phyloP scores from a whole-genome alignment of 2,797 vertebrate species.

The Sebastes nivosus region DNA sequence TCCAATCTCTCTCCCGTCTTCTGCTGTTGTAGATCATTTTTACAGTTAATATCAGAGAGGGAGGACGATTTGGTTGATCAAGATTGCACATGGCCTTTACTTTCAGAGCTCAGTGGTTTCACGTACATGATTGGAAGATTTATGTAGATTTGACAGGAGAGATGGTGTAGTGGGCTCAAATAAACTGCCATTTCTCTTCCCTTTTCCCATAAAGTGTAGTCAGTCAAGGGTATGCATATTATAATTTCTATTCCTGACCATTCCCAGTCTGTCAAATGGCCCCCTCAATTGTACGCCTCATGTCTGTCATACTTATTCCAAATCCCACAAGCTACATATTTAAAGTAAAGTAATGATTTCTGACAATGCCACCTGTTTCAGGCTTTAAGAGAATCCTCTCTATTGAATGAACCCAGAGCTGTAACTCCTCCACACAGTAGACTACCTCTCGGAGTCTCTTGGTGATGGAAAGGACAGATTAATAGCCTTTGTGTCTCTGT shows the following conservation, averaged over 20 bases:
- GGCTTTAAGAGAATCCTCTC: slow-evolving; percentile 22
- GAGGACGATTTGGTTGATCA: not conserved
- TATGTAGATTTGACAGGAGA: slow-evolving; percentile 5
- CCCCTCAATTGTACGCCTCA: not conserved
- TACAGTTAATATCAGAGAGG: not conserved
- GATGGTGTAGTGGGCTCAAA: not conserved
- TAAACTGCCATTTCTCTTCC: not conserved
- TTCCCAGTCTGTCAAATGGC: not conserved
- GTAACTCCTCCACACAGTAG: slow-evolving; percentile 39
- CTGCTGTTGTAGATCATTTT: not conserved
- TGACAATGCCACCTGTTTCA: slow-evolving; percentile 22
- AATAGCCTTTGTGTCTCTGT: slow-evolving; percentile 33
- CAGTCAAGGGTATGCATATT: not conserved
- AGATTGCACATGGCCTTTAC: not conserved
- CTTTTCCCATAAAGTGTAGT: not conserved
- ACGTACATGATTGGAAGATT: not conserved
- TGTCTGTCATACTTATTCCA: not conserved
- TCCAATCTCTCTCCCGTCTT: not conserved
- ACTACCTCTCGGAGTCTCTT: slow-evolving; percentile 7
- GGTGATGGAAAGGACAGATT: slow-evolving; percentile 33
- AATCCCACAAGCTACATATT: slow-evolving; percentile 15
- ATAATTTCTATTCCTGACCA: not conserved
- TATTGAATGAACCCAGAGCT: slow-evolving; percentile 30
- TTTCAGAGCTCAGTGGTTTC: not conserved
- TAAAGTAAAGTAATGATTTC: slow-evolving; percentile 40